Percentiles rank a stretch among this genome's conserved stretches.
These are phyloP conservation scores for Homarus americanus DNA, from an alignment of 1,140 invertebrate genomes.

Conservation along the genomic window DNA sequence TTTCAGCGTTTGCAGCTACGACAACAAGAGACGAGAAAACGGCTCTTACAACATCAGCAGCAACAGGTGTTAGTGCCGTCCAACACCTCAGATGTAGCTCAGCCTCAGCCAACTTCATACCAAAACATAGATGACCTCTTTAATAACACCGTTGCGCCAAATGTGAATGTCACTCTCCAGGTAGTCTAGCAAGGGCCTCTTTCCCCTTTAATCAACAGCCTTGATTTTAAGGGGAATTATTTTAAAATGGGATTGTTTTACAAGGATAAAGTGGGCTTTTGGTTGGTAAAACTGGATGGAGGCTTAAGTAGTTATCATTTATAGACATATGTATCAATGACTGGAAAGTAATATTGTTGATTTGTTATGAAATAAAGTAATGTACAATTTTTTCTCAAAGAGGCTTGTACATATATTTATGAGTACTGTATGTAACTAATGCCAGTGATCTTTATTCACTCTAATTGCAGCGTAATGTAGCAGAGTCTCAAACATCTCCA, in stretches of 20 bases:
- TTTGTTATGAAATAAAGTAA: neutral
- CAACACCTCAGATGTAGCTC: slow-evolving; percentile 51
- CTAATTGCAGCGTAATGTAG: slow-evolving; percentile 60
- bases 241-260: slow-evolving; percentile 12
- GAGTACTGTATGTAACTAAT: neutral
- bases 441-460: neutral
- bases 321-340: neutral
- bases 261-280: slow-evolving; percentile 16
- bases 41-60: slow-evolving; percentile 67
- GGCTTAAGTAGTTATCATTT: slow-evolving; percentile 16
- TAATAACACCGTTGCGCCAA: slow-evolving; percentile 71
- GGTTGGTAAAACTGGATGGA: slow-evolving; percentile 65
- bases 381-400: neutral
- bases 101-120: slow-evolving; percentile 54
- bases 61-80: slow-evolving; percentile 71
- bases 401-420: neutral
- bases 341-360: slow-evolving; percentile 1
- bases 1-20: slow-evolving; percentile 38
- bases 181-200: slow-evolving; percentile 51
- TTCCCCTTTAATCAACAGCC: slow-evolving; percentile 60
- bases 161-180: slow-evolving; percentile 73
- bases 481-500: slow-evolving; percentile 65
- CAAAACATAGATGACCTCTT: slow-evolving; percentile 73
- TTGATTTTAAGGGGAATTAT: slow-evolving; percentile 52
- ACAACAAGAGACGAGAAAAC: slow-evolving; percentile 52